These are phyloP conservation scores for Heliocidaris tuberculata DNA, from an alignment of 35 echinoderm and acorn worm genomes.

Conservation along the genomic window DNA sequence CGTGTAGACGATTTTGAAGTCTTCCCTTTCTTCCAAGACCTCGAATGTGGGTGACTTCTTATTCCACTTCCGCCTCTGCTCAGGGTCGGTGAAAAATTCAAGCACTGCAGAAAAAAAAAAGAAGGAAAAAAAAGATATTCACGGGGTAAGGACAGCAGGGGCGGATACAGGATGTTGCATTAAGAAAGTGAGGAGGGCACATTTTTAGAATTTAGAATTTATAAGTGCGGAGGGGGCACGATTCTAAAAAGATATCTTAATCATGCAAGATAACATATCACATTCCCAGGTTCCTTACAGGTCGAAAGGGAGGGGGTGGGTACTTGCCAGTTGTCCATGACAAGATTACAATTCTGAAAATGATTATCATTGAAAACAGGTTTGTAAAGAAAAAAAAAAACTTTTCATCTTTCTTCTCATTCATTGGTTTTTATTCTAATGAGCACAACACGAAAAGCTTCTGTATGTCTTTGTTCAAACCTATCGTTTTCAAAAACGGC, in stretches of 20 bases:
- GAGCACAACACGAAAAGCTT: too few relatives aligned
- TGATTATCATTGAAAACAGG: too few relatives aligned
- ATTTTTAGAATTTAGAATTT: background rate
- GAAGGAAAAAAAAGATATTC: background rate
- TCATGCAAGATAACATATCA: background rate
- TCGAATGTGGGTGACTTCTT: conserved; percentile 78
- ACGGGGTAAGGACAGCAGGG: background rate
- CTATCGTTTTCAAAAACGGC: too few relatives aligned
- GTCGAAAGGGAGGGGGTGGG: too few relatives aligned
- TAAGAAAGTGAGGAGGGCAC: background rate
- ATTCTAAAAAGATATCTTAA: background rate
- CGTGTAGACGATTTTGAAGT: conserved; percentile 92
- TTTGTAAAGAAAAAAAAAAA: too few relatives aligned
- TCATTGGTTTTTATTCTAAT: too few relatives aligned
- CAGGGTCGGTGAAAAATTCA: conserved; percentile 83
- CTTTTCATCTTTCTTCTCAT: too few relatives aligned
- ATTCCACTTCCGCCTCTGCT: conserved; percentile 88
- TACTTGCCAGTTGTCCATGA: too few relatives aligned
- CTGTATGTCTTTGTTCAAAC: background rate
- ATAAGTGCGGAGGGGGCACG: background rate
- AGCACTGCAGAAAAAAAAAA: conserved; percentile 56
- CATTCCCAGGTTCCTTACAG: too few relatives aligned
- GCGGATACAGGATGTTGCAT: background rate
- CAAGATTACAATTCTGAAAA: too few relatives aligned
- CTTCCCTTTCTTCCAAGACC: conserved; percentile 80